phyloP scores from a whole-genome alignment of 2,797 vertebrate genomes.

The Dromococcyx pavoninus region DNA sequence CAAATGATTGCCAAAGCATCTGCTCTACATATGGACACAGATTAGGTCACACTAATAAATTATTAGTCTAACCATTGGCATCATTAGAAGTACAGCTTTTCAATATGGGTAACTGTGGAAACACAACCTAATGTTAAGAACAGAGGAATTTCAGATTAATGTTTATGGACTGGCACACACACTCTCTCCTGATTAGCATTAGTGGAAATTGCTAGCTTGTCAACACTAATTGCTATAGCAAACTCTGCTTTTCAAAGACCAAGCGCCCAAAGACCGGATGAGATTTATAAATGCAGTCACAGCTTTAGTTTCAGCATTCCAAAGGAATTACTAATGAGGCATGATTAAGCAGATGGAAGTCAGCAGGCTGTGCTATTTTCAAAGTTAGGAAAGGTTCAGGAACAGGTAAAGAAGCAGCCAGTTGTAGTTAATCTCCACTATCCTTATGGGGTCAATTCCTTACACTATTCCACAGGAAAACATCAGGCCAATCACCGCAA shows the following conservation, averaged over 20 bases:
- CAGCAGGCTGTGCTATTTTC: not conserved
- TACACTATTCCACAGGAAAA: not conserved
- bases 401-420: not conserved
- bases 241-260: not conserved
- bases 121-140: not conserved
- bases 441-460: not conserved
- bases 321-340: not conserved
- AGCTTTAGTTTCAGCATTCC: constrained; percentile 14
- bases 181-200: not conserved
- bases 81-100: not conserved
- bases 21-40: not conserved
- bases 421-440: not conserved
- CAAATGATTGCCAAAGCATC: not conserved
- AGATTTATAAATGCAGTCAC: not conserved
- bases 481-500: not conserved
- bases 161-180: not conserved
- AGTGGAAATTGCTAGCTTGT: not conserved
- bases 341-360: not conserved
- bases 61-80: not conserved
- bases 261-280: not conserved
- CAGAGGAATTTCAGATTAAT: not conserved
- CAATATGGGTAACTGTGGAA: constrained; percentile 17
- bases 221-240: not conserved
- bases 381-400: not conserved
- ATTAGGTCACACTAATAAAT: constrained; percentile 1